These are phyloP conservation scores for Asteroscopus sphinx DNA, from an alignment of 2,888 invertebrate genomes.

Conservation along the genomic window DNA sequence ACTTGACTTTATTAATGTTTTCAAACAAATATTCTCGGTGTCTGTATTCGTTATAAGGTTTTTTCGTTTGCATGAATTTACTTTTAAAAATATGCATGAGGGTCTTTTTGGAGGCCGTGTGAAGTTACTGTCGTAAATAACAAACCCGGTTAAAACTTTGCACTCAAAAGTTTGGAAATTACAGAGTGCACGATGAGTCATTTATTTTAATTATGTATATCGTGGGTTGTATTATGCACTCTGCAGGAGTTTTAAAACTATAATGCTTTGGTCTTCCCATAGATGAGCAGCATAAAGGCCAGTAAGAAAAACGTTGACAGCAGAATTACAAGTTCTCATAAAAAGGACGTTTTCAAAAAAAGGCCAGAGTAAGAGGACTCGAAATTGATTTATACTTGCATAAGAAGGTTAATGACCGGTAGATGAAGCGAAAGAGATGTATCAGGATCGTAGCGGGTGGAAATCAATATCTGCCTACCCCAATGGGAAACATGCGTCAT, in stretches of 20 bases:
- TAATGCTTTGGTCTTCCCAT: constrained; percentile 11
- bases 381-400: no score
- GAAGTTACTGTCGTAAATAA: constrained; percentile 36
- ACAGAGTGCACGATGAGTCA: constrained; percentile 36
- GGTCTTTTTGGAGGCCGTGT: constrained; percentile 14
- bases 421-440: no score
- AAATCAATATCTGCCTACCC: no score
- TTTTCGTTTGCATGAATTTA: constrained; percentile 34
- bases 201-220: constrained; percentile 46
- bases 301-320: not conserved
- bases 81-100: constrained; percentile 43
- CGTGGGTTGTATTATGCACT: constrained; percentile 5
- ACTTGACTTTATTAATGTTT: constrained; percentile 31
- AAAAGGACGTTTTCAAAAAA: no score
- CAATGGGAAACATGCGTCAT: no score
- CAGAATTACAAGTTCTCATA: not conserved
- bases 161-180: constrained; percentile 49
- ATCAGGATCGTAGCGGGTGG: no score
- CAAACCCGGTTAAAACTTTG: constrained; percentile 32
- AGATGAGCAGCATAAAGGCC: not conserved
- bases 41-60: constrained; percentile 32
- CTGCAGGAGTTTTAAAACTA: constrained; percentile 35
- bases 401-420: no score
- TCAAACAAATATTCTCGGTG: constrained; percentile 41
- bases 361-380: no score